Conservation (phyloP, 2,888 invertebrate genomes). For the Chymomyza procnemis region DNA sequence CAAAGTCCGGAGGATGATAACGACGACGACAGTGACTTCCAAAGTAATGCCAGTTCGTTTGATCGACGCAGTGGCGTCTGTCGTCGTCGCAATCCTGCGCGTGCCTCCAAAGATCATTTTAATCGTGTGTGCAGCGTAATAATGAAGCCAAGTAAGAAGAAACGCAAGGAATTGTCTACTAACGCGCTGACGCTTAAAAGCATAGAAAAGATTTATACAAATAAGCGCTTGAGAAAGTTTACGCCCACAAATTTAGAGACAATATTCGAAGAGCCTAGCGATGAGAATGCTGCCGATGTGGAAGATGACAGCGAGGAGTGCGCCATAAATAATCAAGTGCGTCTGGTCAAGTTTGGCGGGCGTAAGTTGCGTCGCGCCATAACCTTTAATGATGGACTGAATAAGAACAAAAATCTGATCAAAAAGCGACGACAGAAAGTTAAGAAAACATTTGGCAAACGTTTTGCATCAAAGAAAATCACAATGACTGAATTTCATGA, state of each 20-base stretch:
- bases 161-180: constrained; percentile 45
- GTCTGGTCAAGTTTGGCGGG: constrained; percentile 64
- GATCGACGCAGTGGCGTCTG: constrained; percentile 47
- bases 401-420: constrained; percentile 68
- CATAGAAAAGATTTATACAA: constrained; percentile 71
- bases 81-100: constrained; percentile 67
- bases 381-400: constrained; percentile 71
- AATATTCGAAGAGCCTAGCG: constrained; percentile 74
- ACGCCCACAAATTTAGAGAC: constrained; percentile 74
- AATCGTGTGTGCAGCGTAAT: constrained; percentile 71
- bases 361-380: constrained; percentile 71
- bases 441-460: constrained; percentile 73
- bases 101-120: constrained; percentile 70
- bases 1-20: constrained; percentile 47
- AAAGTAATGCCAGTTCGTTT: constrained; percentile 18
- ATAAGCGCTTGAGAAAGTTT: constrained; percentile 71
- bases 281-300: constrained; percentile 57
- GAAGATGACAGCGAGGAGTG: constrained; percentile 65
- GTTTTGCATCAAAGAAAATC: constrained; percentile 70
- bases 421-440: constrained; percentile 74
- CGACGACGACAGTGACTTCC: constrained; percentile 41
- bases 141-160: constrained; percentile 65
- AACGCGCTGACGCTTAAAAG: constrained; percentile 59
- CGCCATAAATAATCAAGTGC: constrained; percentile 49
- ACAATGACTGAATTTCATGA: constrained; percentile 73